These are phyloP conservation scores for Siniperca undulata DNA, from an alignment of 2,797 vertebrate genomes.

Conservation along the genomic window DNA sequence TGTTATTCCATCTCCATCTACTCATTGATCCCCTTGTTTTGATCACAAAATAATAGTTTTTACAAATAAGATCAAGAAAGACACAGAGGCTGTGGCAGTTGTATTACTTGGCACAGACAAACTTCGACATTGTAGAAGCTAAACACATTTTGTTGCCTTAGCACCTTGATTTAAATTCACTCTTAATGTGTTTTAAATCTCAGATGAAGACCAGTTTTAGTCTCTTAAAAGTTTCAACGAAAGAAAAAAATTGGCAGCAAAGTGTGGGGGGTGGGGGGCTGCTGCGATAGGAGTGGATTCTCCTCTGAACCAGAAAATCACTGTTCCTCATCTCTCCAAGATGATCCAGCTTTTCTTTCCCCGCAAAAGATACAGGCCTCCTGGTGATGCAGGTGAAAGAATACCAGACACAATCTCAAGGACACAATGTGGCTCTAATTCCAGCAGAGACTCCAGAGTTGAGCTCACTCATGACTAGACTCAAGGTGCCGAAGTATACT, in stretches of 20 bases:
- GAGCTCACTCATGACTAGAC: background rate
- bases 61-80: slow-evolving; percentile 65
- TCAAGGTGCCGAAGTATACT: background rate
- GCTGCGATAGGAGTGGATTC: slow-evolving; percentile 18
- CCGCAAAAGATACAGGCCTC: slow-evolving; percentile 1
- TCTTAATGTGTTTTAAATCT: slow-evolving; percentile 26
- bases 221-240: slow-evolving; percentile 47
- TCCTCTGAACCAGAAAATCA: slow-evolving; percentile 59
- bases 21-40: slow-evolving; percentile 79
- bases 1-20: slow-evolving; percentile 76
- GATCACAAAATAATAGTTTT: slow-evolving; percentile 77
- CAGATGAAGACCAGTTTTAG: slow-evolving; percentile 39
- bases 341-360: slow-evolving; percentile 19
- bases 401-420: slow-evolving; percentile 24
- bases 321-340: slow-evolving; percentile 37
- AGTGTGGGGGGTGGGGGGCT: background rate
- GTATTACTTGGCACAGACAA: slow-evolving; percentile 23
- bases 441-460: background rate
- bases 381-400: slow-evolving; percentile 14
- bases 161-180: slow-evolving; percentile 44
- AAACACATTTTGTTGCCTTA: slow-evolving; percentile 22
- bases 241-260: slow-evolving; percentile 31
- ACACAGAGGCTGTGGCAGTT: slow-evolving; percentile 34
- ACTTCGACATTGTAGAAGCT: slow-evolving; percentile 7
- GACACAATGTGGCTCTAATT: slow-evolving; percentile 6